A percentile compares a stretch with the other conserved stretches of the same genome.
These are phyloP conservation scores for Eudyptes chrysolophus DNA, from an alignment of 2,113 vertebrate genomes.

Conservation along the genomic window DNA sequence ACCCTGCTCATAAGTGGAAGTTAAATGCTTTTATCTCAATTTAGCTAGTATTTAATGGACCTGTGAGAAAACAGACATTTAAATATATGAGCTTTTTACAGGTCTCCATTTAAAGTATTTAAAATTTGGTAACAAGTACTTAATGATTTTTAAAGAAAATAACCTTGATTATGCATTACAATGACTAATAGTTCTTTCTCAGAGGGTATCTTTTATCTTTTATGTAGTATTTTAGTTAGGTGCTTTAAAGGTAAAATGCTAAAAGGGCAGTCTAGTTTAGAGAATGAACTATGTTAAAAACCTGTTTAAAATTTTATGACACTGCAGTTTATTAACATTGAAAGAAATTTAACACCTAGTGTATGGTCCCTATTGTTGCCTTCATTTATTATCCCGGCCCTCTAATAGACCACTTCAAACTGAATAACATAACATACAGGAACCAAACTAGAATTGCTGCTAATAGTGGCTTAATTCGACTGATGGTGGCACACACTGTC, in stretches of 20 bases:
- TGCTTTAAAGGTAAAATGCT: not conserved
- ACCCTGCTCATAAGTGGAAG: not conserved
- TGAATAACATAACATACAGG: not conserved
- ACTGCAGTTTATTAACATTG: not conserved
- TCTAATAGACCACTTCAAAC: not conserved
- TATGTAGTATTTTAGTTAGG: not conserved
- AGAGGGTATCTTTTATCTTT: not conserved
- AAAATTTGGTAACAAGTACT: not conserved
- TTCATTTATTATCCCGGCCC: not conserved
- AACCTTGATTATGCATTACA: not conserved
- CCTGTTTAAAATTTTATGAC: not conserved
- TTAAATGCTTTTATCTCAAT: not conserved
- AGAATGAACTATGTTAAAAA: not conserved
- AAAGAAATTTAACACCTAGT: not conserved
- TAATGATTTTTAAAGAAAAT: not conserved
- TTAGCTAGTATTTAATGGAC: not conserved
- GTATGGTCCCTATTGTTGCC: not conserved
- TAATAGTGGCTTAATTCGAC: not conserved
- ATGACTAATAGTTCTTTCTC: not conserved
- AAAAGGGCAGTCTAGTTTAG: not conserved
- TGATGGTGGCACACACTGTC: not conserved
- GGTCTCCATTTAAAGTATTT: not conserved
- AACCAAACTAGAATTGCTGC: not conserved
- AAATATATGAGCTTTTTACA: not conserved
- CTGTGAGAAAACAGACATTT: not conserved